phyloP scores from a whole-genome alignment of 35 echinoderm and acorn worm genomes.

The Patiria miniata region DNA sequence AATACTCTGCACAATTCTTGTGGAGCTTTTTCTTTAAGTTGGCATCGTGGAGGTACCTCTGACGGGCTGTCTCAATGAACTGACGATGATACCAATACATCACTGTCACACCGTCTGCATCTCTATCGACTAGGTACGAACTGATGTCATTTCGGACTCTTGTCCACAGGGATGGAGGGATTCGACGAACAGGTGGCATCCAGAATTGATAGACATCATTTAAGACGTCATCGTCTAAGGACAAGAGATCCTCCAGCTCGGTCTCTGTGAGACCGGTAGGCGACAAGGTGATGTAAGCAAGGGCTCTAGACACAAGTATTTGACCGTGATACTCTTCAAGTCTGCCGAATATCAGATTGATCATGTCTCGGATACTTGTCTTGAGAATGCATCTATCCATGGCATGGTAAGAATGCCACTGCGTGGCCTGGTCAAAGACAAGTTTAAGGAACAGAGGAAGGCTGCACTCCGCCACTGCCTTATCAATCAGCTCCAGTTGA shows the following conservation, averaged over 20 bases:
- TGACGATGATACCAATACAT: conserved; percentile 86
- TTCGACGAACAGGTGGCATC: conserved; percentile 72
- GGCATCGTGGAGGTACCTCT: conserved; percentile 55
- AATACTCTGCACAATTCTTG: conserved; percentile 56
- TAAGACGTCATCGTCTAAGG: conserved; percentile 75
- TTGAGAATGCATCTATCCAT: conserved; percentile 39
- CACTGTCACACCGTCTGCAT: conserved; percentile 83
- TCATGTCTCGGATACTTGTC: conserved; percentile 48
- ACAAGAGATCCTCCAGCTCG: conserved; percentile 75
- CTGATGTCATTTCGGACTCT: conserved; percentile 58
- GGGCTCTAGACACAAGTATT: conserved; percentile 67
- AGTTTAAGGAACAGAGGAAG: conserved; percentile 84
- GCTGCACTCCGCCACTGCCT: conserved; percentile 57
- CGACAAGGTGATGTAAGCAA: conserved; percentile 70
- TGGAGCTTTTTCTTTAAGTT: conserved; percentile 21
- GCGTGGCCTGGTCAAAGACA: conserved; percentile 70
- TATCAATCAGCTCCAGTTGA: conserved; percentile 37
- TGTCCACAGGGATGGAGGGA: conserved; percentile 82
- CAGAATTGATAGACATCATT: conserved; percentile 87
- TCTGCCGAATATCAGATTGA: conserved; percentile 53
- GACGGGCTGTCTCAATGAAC: conserved; percentile 80
- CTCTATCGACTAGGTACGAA: conserved; percentile 66
- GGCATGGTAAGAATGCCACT: conserved; percentile 68
- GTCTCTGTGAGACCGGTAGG: conserved; percentile 64
- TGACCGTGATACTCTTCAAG: conserved; percentile 75